A percentile compares a stretch with the other conserved stretches of the same genome.
These are phyloP conservation scores for Lethrus apterus DNA, from an alignment of 1,140 invertebrate genomes.

Conservation along the genomic window DNA sequence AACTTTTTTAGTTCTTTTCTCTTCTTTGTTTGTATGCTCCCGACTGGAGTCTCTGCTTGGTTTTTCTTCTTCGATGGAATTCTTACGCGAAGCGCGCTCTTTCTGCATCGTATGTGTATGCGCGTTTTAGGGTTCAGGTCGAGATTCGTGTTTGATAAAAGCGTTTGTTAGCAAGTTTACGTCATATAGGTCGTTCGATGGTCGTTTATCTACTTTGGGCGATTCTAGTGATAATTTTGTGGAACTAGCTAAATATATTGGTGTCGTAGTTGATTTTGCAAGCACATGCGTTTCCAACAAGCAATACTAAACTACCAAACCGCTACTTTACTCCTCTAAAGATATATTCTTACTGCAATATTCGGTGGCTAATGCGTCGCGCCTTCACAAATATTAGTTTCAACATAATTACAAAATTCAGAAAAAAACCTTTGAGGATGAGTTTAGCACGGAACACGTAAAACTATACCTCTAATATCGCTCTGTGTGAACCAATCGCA, in stretches of 20 bases:
- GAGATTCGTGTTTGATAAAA: conserved; percentile 37
- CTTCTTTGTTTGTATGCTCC: conserved; percentile 19
- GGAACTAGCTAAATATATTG: conserved; percentile 34
- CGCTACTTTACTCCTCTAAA: conserved; percentile 25
- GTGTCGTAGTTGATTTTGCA: conserved; percentile 39
- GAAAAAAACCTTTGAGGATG: conserved; percentile 34
- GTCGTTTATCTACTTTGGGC: conserved; percentile 10
- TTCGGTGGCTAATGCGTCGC: conserved; percentile 19
- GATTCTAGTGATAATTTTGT: conserved; percentile 25
- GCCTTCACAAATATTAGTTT: too few relatives aligned
- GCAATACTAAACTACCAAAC: conserved; percentile 38
- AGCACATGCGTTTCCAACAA: conserved; percentile 42
- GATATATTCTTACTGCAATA: conserved; percentile 38
- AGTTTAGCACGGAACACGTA: conserved; percentile 25
- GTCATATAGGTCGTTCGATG: conserved; percentile 23
- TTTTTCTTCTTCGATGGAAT: too few relatives aligned
- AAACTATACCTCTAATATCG: conserved; percentile 34
- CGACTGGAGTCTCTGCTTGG: conserved; percentile 17
- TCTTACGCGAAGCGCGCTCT: too few relatives aligned
- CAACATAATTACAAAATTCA: conserved; percentile 30
- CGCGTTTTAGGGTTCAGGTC: conserved; percentile 31
- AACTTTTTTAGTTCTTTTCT: conserved; percentile 36
- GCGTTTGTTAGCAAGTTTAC: conserved; percentile 33
- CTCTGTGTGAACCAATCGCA: conserved; percentile 37
- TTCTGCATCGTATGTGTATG: too few relatives aligned